Evolutionary conservation across 2,113 vertebrate species (phyloP).

Genomic region (Otocyon megalotis): DNA sequence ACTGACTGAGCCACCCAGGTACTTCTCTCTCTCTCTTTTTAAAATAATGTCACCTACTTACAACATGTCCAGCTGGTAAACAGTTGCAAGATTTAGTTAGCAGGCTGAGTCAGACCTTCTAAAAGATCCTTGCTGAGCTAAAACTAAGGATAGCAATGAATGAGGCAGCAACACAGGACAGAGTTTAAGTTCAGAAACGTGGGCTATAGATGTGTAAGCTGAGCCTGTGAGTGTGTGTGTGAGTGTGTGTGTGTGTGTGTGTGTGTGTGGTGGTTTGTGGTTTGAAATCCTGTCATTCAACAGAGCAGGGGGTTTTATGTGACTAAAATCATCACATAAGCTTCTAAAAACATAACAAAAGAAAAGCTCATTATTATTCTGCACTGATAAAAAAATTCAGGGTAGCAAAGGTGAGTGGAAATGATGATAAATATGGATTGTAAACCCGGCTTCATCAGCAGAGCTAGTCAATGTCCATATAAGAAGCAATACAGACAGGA

Average conservation of each 20-base stretch:
- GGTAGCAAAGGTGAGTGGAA: background rate
- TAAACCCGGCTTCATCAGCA: background rate
- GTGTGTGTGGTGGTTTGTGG: background rate
- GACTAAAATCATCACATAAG: background rate
- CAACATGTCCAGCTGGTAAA: background rate
- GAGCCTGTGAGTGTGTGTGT: background rate
- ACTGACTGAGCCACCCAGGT: background rate
- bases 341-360: background rate
- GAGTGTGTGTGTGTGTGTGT: too few species aligned
- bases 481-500: background rate
- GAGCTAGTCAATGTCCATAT: background rate
- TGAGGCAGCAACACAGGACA: background rate
- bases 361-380: background rate
- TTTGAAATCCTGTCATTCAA: conserved; percentile 27
- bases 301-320: background rate
- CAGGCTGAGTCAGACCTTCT: background rate
- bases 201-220: background rate
- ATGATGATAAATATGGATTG: background rate
- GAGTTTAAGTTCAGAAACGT: background rate
- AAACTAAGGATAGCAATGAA: background rate
- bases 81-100: background rate
- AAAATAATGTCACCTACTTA: background rate
- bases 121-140: background rate
- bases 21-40: background rate
- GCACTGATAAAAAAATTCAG: background rate